These are phyloP conservation scores for Apodemus speciosus DNA, from an alignment of 2,113 vertebrate genomes.

Conservation along the genomic window DNA sequence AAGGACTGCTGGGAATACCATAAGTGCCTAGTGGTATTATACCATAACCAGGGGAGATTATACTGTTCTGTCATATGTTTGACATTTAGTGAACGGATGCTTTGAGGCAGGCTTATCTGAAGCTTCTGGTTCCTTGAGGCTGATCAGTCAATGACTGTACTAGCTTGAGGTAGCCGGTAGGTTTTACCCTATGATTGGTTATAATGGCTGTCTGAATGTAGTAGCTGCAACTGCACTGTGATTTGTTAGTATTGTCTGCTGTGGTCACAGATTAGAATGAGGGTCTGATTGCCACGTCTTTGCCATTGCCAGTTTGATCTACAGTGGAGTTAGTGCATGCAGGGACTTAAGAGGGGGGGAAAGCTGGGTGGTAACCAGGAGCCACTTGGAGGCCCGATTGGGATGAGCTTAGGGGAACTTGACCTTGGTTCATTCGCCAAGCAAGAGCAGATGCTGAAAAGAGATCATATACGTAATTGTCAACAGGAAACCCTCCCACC, in stretches of 20 bases:
- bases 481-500: constrained; percentile 77
- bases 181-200: not conserved
- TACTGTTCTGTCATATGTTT: not conserved
- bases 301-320: not conserved
- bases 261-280: not conserved
- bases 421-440: not conserved
- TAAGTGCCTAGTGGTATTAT: not conserved
- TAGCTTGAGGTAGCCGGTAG: not conserved
- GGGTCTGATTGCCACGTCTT: not conserved
- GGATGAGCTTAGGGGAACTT: not conserved
- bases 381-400: not conserved
- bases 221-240: not conserved
- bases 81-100: not conserved
- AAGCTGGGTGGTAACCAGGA: not conserved
- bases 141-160: not conserved
- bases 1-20: not conserved
- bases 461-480: not conserved
- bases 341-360: not conserved
- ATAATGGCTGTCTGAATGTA: not conserved
- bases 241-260: constrained; percentile 24
- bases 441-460: constrained; percentile 21
- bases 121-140: not conserved
- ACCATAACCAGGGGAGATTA: not conserved
- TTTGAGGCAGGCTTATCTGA: not conserved
- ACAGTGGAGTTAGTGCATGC: not conserved